Evolutionary conservation across 2,113 vertebrate genomes (phyloP), one percentile per base, ranked within the genome.

Genomic region (Geococcyx californianus): DNA sequence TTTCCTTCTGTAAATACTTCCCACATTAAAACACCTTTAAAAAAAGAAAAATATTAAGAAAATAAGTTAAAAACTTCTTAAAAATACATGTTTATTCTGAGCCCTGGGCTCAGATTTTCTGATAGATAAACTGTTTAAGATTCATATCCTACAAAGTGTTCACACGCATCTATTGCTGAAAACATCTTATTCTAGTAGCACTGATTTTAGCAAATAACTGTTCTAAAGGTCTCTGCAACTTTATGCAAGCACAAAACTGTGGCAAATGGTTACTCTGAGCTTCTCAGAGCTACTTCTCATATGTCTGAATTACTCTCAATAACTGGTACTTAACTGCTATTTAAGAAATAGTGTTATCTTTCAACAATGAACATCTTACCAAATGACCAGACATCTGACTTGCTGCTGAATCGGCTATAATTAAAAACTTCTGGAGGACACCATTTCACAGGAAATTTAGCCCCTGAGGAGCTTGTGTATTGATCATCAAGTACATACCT

Each of bases 361-460:
- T 78, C 16, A 24, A 0, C 11, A 12, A 54, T 6, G 2, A 13
- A 25, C 12, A 1, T 55, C 98, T 98, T 97, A 99, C 99, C 99
- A 1, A 98, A 99, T 0, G 99, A 99, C 99, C 99, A 99, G 60
- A 99, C 98, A 13, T 99, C 99, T 3, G 99, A 99, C 87, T 99
- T 99, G 98, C 99, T 99, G 98, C 99, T 99, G 96, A 99, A 99
- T 90, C 97, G 98, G 89, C 99, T 99, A 51, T 99, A 99, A 97
- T 99, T 99, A 73, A 99, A 99, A 84, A 99, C 99, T 95, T 99
- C 99, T 0, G 99, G 99, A 4, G 99, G 98, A n/a, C 99, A 99
- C 99, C 99, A 99, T 87, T 99, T 99, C 86, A 99, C 99, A 5
- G 99, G 99, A 87, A 99, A 99, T 80, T 99, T 99, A 16, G 98